Evolutionary conservation across 2,113 vertebrate genomes (phyloP), one percentile per base, ranked within the genome.

Genomic region (Glaucidium brasilianum): DNA sequence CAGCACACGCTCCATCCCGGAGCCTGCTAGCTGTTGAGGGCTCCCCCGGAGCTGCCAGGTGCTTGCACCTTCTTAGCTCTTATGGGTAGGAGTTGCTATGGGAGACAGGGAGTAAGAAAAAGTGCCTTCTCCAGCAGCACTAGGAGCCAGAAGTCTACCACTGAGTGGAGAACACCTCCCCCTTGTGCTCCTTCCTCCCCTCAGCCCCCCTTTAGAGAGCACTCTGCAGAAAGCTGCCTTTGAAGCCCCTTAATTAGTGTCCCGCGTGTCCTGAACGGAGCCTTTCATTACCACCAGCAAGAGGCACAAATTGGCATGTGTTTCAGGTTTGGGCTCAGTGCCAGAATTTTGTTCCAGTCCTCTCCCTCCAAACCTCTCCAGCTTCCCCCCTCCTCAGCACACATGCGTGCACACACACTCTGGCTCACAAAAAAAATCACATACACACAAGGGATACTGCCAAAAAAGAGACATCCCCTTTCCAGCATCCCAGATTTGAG

Each of bases 241-340:
- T 97, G 96, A 98, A 97, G 96, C 78, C 96, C 97, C 94, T 92
- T 97, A 98, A 97, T 97, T 97, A 98, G 94, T 77, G 93, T 97
- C 96, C 95, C 87, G 49, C 12, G 52, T 97, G 96, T 96, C 94
- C 95, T 97, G 96, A 97, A 97, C 77, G 62, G 88, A 97, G 92
- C 85, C 97, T 95, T 97, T 97, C 96, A 96, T 97, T 96, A 97
- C 94, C 60, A 96, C 79, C 73, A 93, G 85, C 73, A 56, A 94
- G 91, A 96, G 79, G 71, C 94, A 96, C 80, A 96, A 94, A 97
- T 96, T 96, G 94, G 95, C 91, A 43, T 96, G 96, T 94, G 96
- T 97, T 97, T 93, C 74, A 90, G 94, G 37, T 45, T 85, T 39
- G 60, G 91, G 95, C 85, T 92, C 58, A 13, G 67, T 0, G 92